phyloP scores from a whole-genome alignment of 2,113 vertebrate species.

The Phyllostomus discolor region DNA sequence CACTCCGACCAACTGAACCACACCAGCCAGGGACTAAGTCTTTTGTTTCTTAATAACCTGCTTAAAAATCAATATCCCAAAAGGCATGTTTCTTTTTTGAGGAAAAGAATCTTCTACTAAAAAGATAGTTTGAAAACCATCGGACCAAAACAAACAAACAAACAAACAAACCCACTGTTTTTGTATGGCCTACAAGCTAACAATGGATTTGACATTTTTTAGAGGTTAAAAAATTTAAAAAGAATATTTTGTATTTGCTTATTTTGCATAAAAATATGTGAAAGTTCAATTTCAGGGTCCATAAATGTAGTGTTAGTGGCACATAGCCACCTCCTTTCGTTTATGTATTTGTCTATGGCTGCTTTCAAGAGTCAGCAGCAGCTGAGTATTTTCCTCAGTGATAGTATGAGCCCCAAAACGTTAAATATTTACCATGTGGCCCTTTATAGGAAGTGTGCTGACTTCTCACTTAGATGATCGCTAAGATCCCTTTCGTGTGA shows the following conservation, averaged over 20 bases:
- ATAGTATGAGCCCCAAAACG: neutral
- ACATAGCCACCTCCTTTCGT: neutral
- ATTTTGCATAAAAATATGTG: neutral
- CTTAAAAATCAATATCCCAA: neutral
- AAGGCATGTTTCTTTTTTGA: neutral
- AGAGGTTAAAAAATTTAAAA: neutral
- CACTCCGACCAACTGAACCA: too few species aligned
- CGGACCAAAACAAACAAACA: neutral
- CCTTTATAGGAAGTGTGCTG: neutral
- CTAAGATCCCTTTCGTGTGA: neutral
- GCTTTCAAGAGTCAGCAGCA: neutral
- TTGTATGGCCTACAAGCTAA: neutral
- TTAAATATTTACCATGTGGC: neutral
- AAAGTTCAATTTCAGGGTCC: neutral
- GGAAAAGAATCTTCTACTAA: neutral
- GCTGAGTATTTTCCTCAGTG: neutral
- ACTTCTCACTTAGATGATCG: neutral
- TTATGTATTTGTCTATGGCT: neutral
- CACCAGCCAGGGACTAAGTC: too few species aligned
- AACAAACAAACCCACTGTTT: neutral
- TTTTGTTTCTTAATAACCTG: neutral
- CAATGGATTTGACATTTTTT: neutral
- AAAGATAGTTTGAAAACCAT: conserved; percentile 3
- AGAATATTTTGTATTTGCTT: neutral
- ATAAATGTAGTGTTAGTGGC: neutral